These are phyloP conservation scores for Andrena hattorfiana DNA, from an alignment of 2,888 invertebrate genomes.

Conservation along the genomic window DNA sequence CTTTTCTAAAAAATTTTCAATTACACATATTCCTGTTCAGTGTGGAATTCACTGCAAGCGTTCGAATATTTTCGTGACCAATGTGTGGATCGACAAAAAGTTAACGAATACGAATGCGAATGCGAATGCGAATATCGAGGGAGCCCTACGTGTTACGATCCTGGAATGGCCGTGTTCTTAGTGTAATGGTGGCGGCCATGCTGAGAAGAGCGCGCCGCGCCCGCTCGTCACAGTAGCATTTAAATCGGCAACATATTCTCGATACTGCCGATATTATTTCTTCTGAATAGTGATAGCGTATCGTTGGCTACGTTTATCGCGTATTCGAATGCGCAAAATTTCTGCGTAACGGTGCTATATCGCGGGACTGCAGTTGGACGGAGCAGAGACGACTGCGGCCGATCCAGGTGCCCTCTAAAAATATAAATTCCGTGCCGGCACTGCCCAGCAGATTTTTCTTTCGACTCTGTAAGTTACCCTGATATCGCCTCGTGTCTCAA, in stretches of 20 bases:
- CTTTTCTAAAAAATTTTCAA: neutral
- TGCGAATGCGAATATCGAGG: conserved; percentile 1
- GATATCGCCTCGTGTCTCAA: conserved; percentile 65
- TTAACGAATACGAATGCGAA: conserved; percentile 14
- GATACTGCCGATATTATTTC: conserved; percentile 56
- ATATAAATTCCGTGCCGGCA: conserved; percentile 83
- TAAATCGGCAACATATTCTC: conserved; percentile 67
- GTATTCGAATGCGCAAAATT: conserved; percentile 45
- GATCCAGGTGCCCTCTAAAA: conserved; percentile 84
- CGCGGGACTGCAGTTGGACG: conserved; percentile 50
- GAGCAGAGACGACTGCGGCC: conserved; percentile 65
- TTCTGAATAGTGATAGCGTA: conserved; percentile 46
- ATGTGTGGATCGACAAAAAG: conserved; percentile 12
- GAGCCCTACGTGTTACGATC: conserved; percentile 67
- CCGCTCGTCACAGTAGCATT: conserved; percentile 78
- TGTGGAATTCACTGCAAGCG: too few species aligned
- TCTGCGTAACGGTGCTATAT: conserved; percentile 53
- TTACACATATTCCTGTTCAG: too few species aligned
- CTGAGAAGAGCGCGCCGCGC: conserved; percentile 82
- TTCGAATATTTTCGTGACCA: conserved; percentile 2
- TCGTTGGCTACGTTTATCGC: conserved; percentile 42
- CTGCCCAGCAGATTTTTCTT: conserved; percentile 74
- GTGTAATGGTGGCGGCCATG: conserved; percentile 83
- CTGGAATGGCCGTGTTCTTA: conserved; percentile 78
- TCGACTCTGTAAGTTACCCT: conserved; percentile 67